Conservation (phyloP, 2,888 invertebrate species). For the Ophion ellenae region DNA sequence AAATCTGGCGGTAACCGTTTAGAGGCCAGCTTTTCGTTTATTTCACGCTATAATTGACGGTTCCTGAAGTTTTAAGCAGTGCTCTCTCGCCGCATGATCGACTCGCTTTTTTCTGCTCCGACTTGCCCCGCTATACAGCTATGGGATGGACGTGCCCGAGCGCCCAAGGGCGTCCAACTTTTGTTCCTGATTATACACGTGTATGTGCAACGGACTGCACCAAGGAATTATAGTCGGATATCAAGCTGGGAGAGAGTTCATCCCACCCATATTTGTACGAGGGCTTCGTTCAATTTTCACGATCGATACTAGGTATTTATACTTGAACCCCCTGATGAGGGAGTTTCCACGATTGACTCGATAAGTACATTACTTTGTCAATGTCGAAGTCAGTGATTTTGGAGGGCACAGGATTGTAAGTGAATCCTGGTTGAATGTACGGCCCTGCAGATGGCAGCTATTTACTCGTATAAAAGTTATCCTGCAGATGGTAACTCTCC, state of each 20-base stretch:
- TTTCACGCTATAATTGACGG: slow-evolving; percentile 66
- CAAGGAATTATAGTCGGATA: slow-evolving; percentile 28
- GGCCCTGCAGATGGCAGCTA: background rate
- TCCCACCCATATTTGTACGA: slow-evolving; percentile 23
- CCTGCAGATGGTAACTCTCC: background rate
- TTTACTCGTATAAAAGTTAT: background rate
- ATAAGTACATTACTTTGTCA: background rate
- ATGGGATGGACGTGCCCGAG: slow-evolving; percentile 7
- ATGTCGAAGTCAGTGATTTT: background rate
- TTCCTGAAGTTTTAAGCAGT: slow-evolving; percentile 46
- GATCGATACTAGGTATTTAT: background rate
- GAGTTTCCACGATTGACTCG: background rate
- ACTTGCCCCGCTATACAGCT: slow-evolving; percentile 17
- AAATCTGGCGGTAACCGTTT: slow-evolving; percentile 50
- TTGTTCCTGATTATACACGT: slow-evolving; percentile 53
- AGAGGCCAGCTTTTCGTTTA: slow-evolving; percentile 56
- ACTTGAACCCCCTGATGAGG: background rate
- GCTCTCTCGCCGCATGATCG: slow-evolving; percentile 31
- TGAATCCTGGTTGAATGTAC: background rate
- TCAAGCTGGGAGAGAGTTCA: slow-evolving; percentile 23
- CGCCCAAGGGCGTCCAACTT: slow-evolving; percentile 53
- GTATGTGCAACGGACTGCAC: slow-evolving; percentile 37
- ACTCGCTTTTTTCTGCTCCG: slow-evolving; percentile 22
- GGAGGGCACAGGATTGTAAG: too few relatives aligned
- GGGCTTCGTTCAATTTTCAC: background rate